These are phyloP conservation scores for Mastacembelus armatus DNA, from an alignment of 2,797 vertebrate genomes.

Conservation along the genomic window DNA sequence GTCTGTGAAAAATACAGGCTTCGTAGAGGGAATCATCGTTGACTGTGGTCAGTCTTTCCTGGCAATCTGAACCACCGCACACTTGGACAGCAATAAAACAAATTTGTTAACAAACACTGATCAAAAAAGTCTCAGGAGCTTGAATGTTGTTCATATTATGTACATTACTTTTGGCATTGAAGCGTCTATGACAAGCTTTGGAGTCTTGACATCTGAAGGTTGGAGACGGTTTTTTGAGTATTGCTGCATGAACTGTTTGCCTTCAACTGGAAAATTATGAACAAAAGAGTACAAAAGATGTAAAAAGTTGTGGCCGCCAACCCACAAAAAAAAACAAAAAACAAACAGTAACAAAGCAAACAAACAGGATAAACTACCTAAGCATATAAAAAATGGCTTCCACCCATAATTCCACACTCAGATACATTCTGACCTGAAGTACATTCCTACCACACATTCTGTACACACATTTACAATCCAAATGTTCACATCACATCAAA, in stretches of 20 bases:
- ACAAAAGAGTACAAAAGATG: conserved; percentile 69
- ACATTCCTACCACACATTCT: conserved; percentile 98
- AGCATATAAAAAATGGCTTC: conserved; percentile 82
- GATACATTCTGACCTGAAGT: conserved; percentile 92
- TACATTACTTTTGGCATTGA: conserved; percentile 85
- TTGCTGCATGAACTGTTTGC: conserved; percentile 81
- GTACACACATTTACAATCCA: conserved; percentile 95
- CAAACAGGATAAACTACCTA: conserved; percentile 64
- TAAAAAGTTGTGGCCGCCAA: conserved; percentile 63
- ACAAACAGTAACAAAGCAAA: too few relatives aligned
- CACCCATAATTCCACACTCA: conserved; percentile 86
- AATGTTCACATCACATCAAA: conserved; percentile 95
- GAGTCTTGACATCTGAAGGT: conserved; percentile 82
- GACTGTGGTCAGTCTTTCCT: conserved; percentile 38
- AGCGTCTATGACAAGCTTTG: conserved; percentile 82
- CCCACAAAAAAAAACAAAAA: conserved; percentile 70
- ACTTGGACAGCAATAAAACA: conserved; percentile 63
- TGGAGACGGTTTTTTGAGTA: conserved; percentile 74
- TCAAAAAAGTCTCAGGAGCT: conserved; percentile 74
- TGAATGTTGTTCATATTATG: conserved; percentile 74
- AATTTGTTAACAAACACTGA: conserved; percentile 75
- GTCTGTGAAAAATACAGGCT: conserved; percentile 89
- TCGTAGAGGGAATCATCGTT: conserved; percentile 59
- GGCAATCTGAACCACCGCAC: conserved; percentile 20
- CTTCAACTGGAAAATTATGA: conserved; percentile 66